A percentile compares a stretch with the other conserved stretches of the same genome.
Evolutionary conservation across 2,797 vertebrate genomes (phyloP).

Genomic region (Microtus obscurus): DNA sequence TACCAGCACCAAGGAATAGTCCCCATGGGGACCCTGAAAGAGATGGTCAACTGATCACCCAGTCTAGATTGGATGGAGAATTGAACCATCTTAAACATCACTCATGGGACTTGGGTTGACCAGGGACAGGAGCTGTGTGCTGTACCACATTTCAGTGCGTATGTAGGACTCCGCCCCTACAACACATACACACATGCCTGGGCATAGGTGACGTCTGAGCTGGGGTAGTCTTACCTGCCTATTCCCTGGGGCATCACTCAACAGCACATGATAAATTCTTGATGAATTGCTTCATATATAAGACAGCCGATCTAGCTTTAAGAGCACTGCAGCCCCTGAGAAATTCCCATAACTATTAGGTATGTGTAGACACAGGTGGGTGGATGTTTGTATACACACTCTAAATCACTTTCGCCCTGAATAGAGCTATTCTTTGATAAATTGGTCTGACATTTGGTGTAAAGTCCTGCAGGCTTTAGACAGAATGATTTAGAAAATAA

Average conservation of each 20-base stretch:
- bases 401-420: slow-evolving; percentile 72
- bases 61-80: background rate
- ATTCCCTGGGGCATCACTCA: background rate
- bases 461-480: slow-evolving; percentile 80
- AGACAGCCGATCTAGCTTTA: background rate
- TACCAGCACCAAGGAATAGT: background rate
- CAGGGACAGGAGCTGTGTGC: background rate
- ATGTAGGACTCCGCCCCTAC: background rate
- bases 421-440: slow-evolving; percentile 79
- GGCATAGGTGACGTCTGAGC: background rate
- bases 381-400: slow-evolving; percentile 31
- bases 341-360: background rate
- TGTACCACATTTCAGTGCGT: background rate
- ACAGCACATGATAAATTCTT: background rate
- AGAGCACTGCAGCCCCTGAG: background rate
- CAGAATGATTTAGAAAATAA: slow-evolving; percentile 82
- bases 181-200: no score
- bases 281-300: background rate
- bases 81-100: background rate
- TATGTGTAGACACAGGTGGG: slow-evolving; percentile 54
- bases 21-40: background rate
- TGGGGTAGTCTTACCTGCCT: background rate
- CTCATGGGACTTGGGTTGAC: background rate
- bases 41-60: background rate
- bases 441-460: slow-evolving; percentile 81